A percentile compares a stretch with the other conserved stretches of the same genome.
phyloP scores from a whole-genome alignment of 2,113 vertebrate genomes.

The Furnarius figulus region DNA sequence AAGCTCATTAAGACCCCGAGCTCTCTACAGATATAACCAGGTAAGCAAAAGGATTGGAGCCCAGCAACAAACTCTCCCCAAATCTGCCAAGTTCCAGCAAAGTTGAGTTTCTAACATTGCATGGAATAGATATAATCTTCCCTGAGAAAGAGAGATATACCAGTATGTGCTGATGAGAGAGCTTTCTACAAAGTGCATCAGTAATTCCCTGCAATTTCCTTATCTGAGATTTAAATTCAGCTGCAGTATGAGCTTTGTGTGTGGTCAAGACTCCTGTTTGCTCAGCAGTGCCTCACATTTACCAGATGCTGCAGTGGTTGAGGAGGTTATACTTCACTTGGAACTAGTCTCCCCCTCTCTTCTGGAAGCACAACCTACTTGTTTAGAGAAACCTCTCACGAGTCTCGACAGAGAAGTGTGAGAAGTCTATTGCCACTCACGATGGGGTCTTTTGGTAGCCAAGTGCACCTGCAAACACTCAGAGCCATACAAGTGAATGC shows the following conservation, averaged over 20 bases:
- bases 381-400: neutral
- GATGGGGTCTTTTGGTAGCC: neutral
- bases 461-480: neutral
- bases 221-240: neutral
- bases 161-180: rapidly evolving
- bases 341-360: neutral
- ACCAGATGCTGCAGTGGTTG: rapidly evolving
- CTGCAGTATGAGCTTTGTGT: neutral
- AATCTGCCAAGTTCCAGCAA: neutral
- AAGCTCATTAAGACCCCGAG: neutral
- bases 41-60: neutral
- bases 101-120: neutral
- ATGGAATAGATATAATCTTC: neutral
- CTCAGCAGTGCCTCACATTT: neutral
- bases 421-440: neutral
- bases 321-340: neutral
- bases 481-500: neutral
- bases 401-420: neutral
- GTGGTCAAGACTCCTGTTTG: neutral
- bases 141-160: neutral
- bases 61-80: neutral
- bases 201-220: neutral
- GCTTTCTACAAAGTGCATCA: neutral
- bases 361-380: neutral
- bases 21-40: neutral